These are phyloP conservation scores for Drosophila yooni DNA, from an alignment of 2,888 invertebrate genomes.

Conservation along the genomic window DNA sequence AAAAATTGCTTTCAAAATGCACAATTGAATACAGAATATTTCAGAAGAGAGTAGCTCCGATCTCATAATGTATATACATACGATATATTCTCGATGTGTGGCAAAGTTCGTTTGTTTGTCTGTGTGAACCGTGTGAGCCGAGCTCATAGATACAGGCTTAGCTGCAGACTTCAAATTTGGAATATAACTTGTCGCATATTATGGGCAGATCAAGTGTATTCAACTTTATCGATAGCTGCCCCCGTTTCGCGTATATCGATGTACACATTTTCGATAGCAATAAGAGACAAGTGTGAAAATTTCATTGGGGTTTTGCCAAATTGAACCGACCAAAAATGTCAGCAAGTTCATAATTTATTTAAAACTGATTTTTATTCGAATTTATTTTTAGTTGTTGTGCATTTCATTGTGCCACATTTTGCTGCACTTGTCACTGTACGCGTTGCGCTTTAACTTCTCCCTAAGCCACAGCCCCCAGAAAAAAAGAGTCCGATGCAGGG, in stretches of 20 bases:
- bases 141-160: not conserved
- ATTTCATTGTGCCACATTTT: not conserved
- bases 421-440: conserved; percentile 27
- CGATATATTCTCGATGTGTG: not conserved
- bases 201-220: not conserved
- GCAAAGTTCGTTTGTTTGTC: not conserved
- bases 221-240: not conserved
- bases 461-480: not conserved
- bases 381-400: not conserved
- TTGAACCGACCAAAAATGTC: not conserved
- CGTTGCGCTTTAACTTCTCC: not conserved
- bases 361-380: not conserved
- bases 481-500: not conserved
- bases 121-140: not conserved
- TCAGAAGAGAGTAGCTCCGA: not conserved
- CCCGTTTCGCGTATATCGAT: not conserved
- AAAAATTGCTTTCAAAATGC: no score
- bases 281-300: not conserved
- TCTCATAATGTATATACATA: not conserved
- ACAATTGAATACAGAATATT: not conserved
- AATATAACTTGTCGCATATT: not conserved
- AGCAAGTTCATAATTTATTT: not conserved
- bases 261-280: not conserved
- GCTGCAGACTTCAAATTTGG: not conserved
- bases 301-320: not conserved